Conservation (phyloP, 2,888 invertebrate genomes). For the Lepeophtheirus nordmannii region DNA sequence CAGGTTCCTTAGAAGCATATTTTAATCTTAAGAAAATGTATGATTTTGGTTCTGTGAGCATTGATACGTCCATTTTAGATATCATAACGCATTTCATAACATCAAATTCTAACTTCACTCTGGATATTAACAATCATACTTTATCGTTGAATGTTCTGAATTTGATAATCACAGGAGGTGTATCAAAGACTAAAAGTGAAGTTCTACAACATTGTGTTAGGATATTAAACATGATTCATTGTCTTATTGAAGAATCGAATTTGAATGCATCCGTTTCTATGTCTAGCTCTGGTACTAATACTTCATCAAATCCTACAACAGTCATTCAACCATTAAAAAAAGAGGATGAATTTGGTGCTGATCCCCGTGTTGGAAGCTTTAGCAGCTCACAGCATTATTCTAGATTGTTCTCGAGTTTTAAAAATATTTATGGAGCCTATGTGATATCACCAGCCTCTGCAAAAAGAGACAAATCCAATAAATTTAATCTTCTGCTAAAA, state of each 20-base stretch:
- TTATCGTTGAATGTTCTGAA: not conserved
- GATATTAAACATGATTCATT: constrained; percentile 3
- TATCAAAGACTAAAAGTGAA: not conserved
- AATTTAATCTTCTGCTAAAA: not conserved
- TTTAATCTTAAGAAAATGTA: not conserved
- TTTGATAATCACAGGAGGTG: not conserved
- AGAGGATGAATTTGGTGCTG: not conserved
- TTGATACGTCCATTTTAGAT: not conserved
- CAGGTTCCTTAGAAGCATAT: not conserved
- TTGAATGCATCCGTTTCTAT: not conserved
- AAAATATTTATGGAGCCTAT: constrained; percentile 67
- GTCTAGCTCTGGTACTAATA: not conserved
- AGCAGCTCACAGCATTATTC: constrained; percentile 56
- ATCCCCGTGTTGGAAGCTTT: constrained; percentile 31
- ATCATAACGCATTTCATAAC: not conserved
- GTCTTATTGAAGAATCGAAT: not conserved
- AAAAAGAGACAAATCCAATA: constrained; percentile 2
- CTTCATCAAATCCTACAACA: not conserved
- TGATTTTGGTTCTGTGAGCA: not conserved
- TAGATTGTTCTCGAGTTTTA: constrained; percentile 63
- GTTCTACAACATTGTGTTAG: not conserved
- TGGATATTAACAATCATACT: not conserved
- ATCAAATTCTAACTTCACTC: not conserved
- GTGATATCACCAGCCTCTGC: not conserved
- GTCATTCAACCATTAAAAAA: not conserved